A percentile compares a stretch with the other conserved stretches of the same genome.
Evolutionary conservation across 2,888 invertebrate genomes (phyloP).

Genomic region (Eremobia ochroleuca): DNA sequence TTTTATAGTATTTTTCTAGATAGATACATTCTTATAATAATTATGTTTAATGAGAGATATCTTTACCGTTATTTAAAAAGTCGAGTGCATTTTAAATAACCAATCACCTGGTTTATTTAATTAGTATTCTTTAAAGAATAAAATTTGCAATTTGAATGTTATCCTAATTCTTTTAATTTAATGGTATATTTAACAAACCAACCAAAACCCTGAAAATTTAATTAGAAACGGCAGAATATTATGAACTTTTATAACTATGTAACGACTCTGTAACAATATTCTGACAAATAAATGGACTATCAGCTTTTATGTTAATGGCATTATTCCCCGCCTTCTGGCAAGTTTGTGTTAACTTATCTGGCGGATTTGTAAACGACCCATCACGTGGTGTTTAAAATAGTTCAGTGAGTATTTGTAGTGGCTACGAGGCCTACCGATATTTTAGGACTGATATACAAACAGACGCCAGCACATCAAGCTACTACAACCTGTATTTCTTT

Average conservation of each 20-base stretch:
- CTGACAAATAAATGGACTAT: background rate
- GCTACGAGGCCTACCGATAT: conserved; percentile 17
- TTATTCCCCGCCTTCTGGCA: background rate
- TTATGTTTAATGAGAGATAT: background rate
- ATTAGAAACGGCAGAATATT: background rate
- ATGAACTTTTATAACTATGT: background rate
- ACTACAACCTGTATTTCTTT: too few relatives aligned
- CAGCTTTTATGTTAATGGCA: background rate
- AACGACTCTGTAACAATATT: background rate
- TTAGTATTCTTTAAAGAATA: background rate
- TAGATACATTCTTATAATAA: background rate
- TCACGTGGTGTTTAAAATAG: background rate
- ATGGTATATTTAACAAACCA: background rate
- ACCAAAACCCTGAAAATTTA: background rate
- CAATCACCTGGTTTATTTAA: too few relatives aligned
- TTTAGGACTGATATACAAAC: background rate
- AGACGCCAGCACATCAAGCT: too few relatives aligned
- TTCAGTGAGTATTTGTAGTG: background rate
- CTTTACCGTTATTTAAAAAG: background rate
- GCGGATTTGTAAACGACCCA: background rate
- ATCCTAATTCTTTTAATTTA: background rate
- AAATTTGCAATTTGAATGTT: background rate
- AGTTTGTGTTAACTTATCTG: background rate
- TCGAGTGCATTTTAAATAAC: background rate
- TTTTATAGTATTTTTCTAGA: background rate